Conservation (phyloP, 1,140 invertebrate species). For the Ips typographus region DNA sequence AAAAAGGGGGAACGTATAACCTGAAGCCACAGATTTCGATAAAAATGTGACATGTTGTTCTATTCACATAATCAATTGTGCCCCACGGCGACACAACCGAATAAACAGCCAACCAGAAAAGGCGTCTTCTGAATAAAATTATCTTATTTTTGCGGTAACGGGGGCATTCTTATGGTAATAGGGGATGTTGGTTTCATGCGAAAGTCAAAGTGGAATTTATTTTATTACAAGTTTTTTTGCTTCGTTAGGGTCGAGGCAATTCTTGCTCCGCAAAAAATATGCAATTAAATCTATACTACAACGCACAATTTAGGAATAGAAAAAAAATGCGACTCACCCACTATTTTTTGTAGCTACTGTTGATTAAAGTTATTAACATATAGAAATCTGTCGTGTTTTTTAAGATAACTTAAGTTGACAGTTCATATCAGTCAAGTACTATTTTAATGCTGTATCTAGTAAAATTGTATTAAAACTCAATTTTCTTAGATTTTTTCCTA, state of each 20-base stretch:
- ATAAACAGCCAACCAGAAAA: constrained; percentile 24
- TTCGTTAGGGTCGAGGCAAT: background rate
- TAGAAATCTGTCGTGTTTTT: background rate
- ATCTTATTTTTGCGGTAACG: constrained; percentile 19
- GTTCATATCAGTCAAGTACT: too few species aligned
- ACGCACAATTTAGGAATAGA: background rate
- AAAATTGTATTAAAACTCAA: too few species aligned
- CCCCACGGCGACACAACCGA: constrained; percentile 14
- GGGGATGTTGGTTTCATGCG: background rate
- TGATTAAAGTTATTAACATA: background rate
- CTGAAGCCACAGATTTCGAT: constrained; percentile 22
- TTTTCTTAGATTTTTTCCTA: too few species aligned
- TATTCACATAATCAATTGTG: constrained; percentile 29
- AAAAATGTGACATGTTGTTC: constrained; percentile 29
- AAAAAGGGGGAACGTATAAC: constrained; percentile 8
- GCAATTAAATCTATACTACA: background rate
- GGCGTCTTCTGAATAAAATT: constrained; percentile 23
- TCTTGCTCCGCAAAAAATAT: background rate
- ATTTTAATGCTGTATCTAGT: too few species aligned
- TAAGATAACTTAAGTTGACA: background rate
- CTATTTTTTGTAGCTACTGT: background rate
- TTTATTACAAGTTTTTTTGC: constrained; percentile 2
- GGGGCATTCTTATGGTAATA: constrained; percentile 14
- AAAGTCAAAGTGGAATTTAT: constrained; percentile 9
- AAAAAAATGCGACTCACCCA: background rate